A percentile compares a stretch with the other conserved stretches of the same genome.
phyloP scores from a whole-genome alignment of 2,888 invertebrate genomes.

The Graphium colonna region DNA sequence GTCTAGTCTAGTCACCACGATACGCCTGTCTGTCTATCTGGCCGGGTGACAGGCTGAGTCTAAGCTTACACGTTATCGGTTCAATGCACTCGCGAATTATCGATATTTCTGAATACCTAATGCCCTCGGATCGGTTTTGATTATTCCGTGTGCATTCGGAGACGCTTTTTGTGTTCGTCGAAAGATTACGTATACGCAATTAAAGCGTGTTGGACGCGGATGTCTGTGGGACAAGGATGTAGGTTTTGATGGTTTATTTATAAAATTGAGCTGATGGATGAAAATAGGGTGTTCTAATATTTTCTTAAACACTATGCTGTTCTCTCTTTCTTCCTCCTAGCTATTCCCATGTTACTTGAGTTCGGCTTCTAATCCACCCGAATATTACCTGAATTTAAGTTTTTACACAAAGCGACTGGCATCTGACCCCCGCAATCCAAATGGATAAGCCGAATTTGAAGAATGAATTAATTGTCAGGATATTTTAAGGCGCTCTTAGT shows the following conservation, averaged over 20 bases:
- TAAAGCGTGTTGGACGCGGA: slow-evolving; percentile 5
- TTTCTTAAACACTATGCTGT: not conserved
- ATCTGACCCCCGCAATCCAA: too few relatives aligned
- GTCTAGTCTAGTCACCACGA: slow-evolving; percentile 33
- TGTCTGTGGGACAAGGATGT: not conserved
- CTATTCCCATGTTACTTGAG: too few relatives aligned
- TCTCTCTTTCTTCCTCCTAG: not conserved
- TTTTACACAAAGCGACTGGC: too few relatives aligned
- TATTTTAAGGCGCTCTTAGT: too few relatives aligned
- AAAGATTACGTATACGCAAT: slow-evolving; percentile 21
- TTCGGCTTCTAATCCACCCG: too few relatives aligned
- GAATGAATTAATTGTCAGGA: too few relatives aligned
- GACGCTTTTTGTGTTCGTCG: slow-evolving; percentile 36
- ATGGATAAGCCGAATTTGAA: too few relatives aligned
- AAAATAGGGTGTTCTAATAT: not conserved
- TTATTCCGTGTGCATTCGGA: slow-evolving; percentile 50
- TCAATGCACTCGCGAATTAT: slow-evolving; percentile 74
- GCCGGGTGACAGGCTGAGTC: not conserved
- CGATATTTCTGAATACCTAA: slow-evolving; percentile 62
- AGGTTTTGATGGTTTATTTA: not conserved
- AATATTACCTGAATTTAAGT: too few relatives aligned
- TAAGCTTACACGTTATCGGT: slow-evolving; percentile 67
- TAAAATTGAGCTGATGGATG: not conserved
- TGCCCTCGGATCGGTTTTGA: slow-evolving; percentile 58
- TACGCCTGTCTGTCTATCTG: not conserved